Evolutionary conservation across 2,113 vertebrate species (phyloP).

Genomic region (Tor tambroides): DNA sequence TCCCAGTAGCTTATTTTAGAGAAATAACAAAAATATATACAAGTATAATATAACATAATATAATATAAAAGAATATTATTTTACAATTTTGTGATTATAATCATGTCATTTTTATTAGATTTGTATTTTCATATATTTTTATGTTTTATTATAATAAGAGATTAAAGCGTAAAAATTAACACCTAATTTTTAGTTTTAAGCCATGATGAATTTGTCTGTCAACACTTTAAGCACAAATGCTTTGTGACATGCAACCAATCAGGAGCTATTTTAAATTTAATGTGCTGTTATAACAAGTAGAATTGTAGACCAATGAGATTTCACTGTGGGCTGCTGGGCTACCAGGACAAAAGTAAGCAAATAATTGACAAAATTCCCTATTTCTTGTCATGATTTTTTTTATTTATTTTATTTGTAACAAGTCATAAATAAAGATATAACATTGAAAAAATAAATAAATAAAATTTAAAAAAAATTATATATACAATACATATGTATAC

Average conservation of each 20-base stretch:
- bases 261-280: neutral
- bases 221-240: neutral
- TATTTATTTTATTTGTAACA: too few relatives aligned
- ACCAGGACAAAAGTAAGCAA: neutral
- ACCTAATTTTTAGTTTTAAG: too few relatives aligned
- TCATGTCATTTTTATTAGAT: neutral
- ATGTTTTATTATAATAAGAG: too few relatives aligned
- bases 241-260: neutral
- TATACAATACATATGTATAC: too few relatives aligned
- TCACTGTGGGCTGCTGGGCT: neutral
- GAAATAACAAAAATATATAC: neutral
- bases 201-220: too few relatives aligned
- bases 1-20: neutral
- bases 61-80: too few relatives aligned
- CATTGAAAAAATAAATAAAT: too few relatives aligned
- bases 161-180: too few relatives aligned
- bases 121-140: neutral
- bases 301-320: neutral
- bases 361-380: neutral
- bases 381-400: neutral
- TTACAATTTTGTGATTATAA: too few relatives aligned
- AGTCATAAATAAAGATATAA: too few relatives aligned
- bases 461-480: too few relatives aligned
- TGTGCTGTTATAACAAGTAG: neutral
- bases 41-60: too few relatives aligned